Evolutionary conservation across 2,113 vertebrate genomes (phyloP).

Genomic region (Hypocryptadius cinnamomeus): DNA sequence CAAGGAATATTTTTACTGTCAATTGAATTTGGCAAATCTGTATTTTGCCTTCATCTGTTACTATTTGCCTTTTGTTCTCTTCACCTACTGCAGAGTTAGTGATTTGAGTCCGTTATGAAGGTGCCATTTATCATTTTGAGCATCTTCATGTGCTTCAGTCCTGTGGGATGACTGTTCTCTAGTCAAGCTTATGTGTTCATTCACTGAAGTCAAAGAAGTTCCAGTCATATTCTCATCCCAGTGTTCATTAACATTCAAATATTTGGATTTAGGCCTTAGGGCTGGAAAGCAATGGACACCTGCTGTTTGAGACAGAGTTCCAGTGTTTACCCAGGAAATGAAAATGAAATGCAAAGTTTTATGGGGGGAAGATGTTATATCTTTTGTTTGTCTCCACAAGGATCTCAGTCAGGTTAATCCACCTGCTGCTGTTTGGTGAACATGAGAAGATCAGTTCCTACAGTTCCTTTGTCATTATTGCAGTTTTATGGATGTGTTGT

Average conservation of each 20-base stretch:
- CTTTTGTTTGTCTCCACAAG: not conserved
- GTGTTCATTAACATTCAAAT: not conserved
- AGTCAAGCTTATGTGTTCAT: not conserved
- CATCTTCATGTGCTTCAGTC: not conserved
- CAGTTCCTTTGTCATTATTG: not conserved
- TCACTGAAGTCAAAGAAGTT: not conserved
- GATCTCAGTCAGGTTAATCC: not conserved
- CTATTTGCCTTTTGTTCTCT: not conserved
- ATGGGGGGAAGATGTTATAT: too few relatives aligned
- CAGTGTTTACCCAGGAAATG: not conserved
- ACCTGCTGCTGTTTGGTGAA: not conserved
- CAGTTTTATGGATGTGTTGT: not conserved
- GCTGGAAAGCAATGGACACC: not conserved
- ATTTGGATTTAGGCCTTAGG: not conserved
- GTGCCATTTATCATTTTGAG: not conserved
- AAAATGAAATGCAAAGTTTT: not conserved
- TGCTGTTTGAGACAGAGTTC: not conserved
- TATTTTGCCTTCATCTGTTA: not conserved
- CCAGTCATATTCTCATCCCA: not conserved
- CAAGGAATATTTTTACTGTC: not conserved
- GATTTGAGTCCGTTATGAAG: not conserved
- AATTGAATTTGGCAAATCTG: not conserved
- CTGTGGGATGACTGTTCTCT: not conserved
- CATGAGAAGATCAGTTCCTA: not conserved
- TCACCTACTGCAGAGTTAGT: not conserved